Percentiles rank a stretch among this genome's conserved stretches.
These are phyloP conservation scores for Ormyrus labotus DNA, from an alignment of 2,888 invertebrate genomes.

Conservation along the genomic window DNA sequence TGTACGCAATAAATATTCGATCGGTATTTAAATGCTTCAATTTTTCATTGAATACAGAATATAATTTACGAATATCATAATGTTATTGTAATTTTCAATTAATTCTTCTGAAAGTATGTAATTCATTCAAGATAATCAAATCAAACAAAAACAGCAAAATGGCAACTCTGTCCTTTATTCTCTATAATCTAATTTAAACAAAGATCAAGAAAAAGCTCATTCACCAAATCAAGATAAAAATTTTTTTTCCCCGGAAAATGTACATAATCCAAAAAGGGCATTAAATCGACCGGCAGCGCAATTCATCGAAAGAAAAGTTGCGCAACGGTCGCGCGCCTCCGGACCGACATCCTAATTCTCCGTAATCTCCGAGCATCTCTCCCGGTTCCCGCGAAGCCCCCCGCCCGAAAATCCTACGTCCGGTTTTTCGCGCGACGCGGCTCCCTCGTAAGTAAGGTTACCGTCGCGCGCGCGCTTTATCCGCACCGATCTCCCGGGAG, in stretches of 20 bases:
- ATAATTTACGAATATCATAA: too few species aligned
- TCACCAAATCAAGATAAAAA: background rate
- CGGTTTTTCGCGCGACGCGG: conserved; percentile 45
- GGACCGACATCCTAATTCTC: conserved; percentile 38
- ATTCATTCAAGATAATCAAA: too few species aligned
- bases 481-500: conserved; percentile 40
- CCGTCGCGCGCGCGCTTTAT: conserved; percentile 32
- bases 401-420: conserved; percentile 32
- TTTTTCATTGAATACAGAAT: too few species aligned
- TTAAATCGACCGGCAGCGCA: background rate
- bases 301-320: background rate
- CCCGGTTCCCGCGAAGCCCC: conserved; percentile 19
- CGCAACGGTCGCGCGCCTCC: background rate
- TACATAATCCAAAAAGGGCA: background rate
- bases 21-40: too few species aligned
- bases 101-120: too few species aligned
- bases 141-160: too few species aligned
- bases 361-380: conserved; percentile 14
- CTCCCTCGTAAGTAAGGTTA: conserved; percentile 32
- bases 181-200: too few species aligned
- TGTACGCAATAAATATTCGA: too few species aligned
- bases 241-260: background rate
- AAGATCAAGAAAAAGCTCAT: too few species aligned
- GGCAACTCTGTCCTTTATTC: too few species aligned
- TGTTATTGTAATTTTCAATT: too few species aligned